Evolutionary conservation across 2,888 invertebrate genomes (phyloP).

Genomic region (Eudasyphora cyanicolor): DNA sequence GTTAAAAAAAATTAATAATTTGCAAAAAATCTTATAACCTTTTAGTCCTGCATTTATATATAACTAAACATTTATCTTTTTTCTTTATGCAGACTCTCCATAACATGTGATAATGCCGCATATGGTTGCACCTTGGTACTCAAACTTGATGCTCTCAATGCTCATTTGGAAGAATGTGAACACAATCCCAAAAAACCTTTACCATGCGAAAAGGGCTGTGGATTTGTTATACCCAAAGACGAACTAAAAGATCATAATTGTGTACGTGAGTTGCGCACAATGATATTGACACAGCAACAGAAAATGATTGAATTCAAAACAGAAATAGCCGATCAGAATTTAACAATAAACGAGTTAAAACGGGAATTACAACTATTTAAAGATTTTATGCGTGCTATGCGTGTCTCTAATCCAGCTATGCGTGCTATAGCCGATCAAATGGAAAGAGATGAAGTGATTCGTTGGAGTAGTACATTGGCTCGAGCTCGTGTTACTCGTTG

Average conservation of each 20-base stretch:
- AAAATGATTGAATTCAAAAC: constrained; percentile 93
- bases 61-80: too few relatives aligned
- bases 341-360: constrained; percentile 93
- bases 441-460: constrained; percentile 94
- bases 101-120: constrained; percentile 93
- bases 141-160: constrained; percentile 91
- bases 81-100: constrained; percentile 85
- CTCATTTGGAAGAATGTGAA: constrained; percentile 94
- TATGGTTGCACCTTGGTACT: constrained; percentile 92
- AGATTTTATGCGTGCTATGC: constrained; percentile 96
- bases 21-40: too few relatives aligned
- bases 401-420: constrained; percentile 95
- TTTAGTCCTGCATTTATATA: not conserved
- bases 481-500: constrained; percentile 95
- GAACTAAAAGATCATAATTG: constrained; percentile 97
- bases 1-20: too few relatives aligned
- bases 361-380: constrained; percentile 93
- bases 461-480: constrained; percentile 92
- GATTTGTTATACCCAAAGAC: constrained; percentile 96
- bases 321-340: constrained; percentile 91
- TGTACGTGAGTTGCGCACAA: constrained; percentile 90
- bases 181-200: constrained; percentile 96
- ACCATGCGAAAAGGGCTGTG: constrained; percentile 96
- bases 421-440: constrained; percentile 95
- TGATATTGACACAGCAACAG: constrained; percentile 92